These are phyloP conservation scores for Agrochola macilenta DNA, from an alignment of 2,888 invertebrate genomes.

Conservation along the genomic window DNA sequence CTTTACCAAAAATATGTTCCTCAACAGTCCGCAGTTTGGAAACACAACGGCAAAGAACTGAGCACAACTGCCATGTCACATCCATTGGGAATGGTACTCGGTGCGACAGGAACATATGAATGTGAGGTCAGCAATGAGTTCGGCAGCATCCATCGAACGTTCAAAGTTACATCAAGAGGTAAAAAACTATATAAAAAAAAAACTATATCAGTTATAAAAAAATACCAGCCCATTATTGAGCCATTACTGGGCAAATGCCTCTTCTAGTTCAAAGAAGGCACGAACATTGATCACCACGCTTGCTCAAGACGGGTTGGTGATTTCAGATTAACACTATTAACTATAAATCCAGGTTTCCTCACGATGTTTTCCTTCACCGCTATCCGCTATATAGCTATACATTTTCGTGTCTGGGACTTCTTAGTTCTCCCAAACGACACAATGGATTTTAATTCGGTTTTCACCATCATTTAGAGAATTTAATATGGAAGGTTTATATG, in stretches of 20 bases:
- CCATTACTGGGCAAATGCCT: too few species aligned
- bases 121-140: constrained; percentile 75
- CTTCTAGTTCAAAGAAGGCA: too few species aligned
- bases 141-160: constrained; percentile 73
- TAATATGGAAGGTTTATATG: too few species aligned
- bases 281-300: too few species aligned
- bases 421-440: background rate
- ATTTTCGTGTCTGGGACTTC: background rate
- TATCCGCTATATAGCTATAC: too few species aligned
- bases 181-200: constrained; percentile 7
- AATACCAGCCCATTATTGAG: too few species aligned
- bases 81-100: constrained; percentile 64
- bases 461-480: too few species aligned
- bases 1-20: background rate
- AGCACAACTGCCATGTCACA: constrained; percentile 57
- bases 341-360: too few species aligned
- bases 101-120: constrained; percentile 73
- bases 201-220: too few species aligned
- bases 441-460: background rate
- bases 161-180: constrained; percentile 72
- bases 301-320: too few species aligned
- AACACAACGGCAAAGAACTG: constrained; percentile 66
- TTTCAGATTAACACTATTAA: too few species aligned
- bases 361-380: too few species aligned
- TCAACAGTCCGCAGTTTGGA: constrained; percentile 73